These are phyloP conservation scores for Oryzias celebensis DNA, from an alignment of 2,113 vertebrate species.

Conservation along the genomic window DNA sequence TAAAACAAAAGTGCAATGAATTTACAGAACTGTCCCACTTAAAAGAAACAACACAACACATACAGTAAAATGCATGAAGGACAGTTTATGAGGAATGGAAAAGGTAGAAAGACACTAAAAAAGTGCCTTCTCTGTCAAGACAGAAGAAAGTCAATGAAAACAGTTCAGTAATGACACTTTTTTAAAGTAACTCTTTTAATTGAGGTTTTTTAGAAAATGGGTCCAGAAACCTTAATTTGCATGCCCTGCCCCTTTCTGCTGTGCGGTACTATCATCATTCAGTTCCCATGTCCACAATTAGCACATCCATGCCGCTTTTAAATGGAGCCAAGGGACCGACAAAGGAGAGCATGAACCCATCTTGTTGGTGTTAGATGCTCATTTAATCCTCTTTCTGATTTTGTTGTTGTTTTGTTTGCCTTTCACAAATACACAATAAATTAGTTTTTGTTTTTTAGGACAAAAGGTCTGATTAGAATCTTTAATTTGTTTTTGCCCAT, in stretches of 20 bases:
- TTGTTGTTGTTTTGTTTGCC: not conserved
- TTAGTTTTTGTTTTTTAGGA: not conserved
- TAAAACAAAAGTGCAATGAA: not conserved
- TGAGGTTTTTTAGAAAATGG: constrained; percentile 16
- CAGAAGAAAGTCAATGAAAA: not conserved
- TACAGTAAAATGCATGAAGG: not conserved
- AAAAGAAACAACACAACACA: not conserved
- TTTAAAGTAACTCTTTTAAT: not conserved
- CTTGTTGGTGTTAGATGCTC: not conserved
- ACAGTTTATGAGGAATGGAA: not conserved
- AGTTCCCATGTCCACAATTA: constrained; percentile 1
- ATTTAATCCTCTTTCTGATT: not conserved
- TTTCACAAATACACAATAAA: not conserved
- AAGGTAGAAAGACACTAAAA: not conserved
- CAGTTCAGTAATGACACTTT: constrained; percentile 12
- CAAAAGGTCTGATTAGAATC: not conserved
- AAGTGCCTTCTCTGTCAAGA: not conserved
- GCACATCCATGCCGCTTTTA: not conserved
- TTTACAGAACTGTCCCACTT: not conserved
- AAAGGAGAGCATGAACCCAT: not conserved
- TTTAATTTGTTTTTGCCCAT: not conserved
- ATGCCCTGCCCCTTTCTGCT: constrained; percentile 28
- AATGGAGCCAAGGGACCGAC: not conserved
- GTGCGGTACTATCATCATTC: constrained; percentile 35
- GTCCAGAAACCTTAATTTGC: constrained; percentile 26